Conservation (phyloP, 2,797 vertebrate genomes). For the Pelochelys cantorii region DNA sequence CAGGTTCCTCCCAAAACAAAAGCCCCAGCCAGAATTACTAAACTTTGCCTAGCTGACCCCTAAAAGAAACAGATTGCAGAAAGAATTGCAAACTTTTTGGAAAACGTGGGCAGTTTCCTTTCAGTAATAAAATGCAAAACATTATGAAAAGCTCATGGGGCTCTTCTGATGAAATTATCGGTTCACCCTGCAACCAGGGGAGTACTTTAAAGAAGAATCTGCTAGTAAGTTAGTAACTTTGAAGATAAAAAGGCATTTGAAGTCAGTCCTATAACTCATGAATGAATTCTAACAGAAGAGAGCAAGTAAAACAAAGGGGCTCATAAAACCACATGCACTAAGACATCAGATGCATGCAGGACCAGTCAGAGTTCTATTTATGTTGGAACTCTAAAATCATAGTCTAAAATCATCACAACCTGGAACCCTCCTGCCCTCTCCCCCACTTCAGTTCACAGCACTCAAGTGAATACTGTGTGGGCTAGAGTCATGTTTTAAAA, state of each 20-base stretch:
- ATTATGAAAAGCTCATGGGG: background rate
- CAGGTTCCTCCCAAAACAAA: background rate
- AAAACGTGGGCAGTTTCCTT: background rate
- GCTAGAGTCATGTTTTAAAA: background rate
- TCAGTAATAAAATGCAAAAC: background rate
- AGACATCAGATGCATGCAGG: accelerated
- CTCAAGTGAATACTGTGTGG: accelerated
- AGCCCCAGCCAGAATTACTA: background rate
- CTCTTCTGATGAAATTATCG: accelerated
- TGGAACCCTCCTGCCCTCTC: background rate
- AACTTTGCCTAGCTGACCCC: background rate
- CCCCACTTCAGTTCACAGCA: background rate
- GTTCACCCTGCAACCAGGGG: background rate
- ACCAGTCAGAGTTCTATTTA: background rate
- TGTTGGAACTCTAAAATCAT: background rate
- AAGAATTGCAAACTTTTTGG: background rate
- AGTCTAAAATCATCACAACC: background rate
- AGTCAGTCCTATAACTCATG: background rate
- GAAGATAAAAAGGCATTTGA: background rate
- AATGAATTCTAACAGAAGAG: background rate
- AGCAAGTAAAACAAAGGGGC: background rate
- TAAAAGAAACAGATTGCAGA: background rate
- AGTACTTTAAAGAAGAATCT: background rate
- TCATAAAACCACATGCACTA: background rate
- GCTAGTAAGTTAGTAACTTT: background rate